These are phyloP conservation scores for Syrista parreyssii DNA, from an alignment of 2,888 invertebrate species.

Conservation along the genomic window DNA sequence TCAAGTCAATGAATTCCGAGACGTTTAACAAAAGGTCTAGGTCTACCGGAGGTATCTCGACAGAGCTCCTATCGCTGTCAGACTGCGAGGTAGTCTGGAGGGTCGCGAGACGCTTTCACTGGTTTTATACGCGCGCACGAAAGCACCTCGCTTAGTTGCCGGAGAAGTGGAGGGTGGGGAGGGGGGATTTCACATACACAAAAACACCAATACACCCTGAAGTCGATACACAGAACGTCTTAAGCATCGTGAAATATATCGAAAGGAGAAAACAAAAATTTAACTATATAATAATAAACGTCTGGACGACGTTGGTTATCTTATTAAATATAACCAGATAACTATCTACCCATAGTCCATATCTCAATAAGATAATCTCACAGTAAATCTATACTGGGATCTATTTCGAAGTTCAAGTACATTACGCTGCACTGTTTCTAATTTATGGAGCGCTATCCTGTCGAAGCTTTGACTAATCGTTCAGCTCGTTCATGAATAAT, in stretches of 20 bases:
- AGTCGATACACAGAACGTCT: not conserved
- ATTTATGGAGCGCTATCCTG: not conserved
- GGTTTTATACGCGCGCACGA: constrained; percentile 62
- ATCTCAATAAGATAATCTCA: not conserved
- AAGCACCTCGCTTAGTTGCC: constrained; percentile 52
- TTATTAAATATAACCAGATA: not conserved
- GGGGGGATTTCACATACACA: constrained; percentile 8
- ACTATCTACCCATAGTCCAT: not conserved
- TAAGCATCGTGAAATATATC: not conserved
- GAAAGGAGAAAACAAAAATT: not conserved
- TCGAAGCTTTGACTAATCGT: constrained; percentile 2
- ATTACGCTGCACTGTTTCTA: not conserved
- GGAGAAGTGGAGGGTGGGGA: constrained; percentile 13
- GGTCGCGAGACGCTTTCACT: constrained; percentile 63
- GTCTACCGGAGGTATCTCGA: constrained; percentile 19
- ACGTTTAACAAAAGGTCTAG: constrained; percentile 3
- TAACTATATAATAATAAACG: not conserved
- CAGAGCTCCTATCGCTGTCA: constrained; percentile 58
- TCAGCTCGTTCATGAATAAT: constrained; percentile 2
- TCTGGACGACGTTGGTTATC: not conserved
- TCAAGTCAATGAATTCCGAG: not conserved
- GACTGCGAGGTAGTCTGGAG: constrained; percentile 63
- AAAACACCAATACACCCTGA: not conserved
- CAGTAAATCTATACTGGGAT: not conserved
- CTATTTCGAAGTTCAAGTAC: not conserved